These are phyloP conservation scores for Parnassius orleans DNA, from an alignment of 2,888 invertebrate species.

Conservation along the genomic window DNA sequence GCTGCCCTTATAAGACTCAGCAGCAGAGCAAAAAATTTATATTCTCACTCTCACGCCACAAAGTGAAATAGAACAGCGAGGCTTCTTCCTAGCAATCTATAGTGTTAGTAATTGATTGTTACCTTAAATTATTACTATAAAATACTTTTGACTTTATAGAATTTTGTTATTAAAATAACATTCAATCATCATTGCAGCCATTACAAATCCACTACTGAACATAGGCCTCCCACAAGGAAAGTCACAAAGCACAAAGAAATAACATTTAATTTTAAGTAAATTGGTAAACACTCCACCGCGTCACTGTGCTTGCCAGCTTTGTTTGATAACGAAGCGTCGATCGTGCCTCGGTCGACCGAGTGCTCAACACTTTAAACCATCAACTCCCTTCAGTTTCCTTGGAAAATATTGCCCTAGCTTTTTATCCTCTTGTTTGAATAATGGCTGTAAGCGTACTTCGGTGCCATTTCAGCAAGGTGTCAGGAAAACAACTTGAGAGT, in stretches of 20 bases:
- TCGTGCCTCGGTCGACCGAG: conserved; percentile 53
- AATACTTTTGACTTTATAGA: no score
- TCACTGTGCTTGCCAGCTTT: conserved; percentile 55
- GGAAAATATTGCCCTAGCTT: conserved; percentile 79
- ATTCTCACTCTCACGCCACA: no score
- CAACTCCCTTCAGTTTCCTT: conserved; percentile 72
- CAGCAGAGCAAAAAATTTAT: no score
- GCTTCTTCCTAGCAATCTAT: no score
- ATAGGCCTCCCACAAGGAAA: no score
- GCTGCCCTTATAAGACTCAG: no score
- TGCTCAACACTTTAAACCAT: conserved; percentile 79
- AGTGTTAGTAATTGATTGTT: no score
- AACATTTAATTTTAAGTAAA: background rate
- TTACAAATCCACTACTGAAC: no score
- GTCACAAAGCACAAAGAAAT: background rate
- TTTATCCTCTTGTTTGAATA: conserved; percentile 80
- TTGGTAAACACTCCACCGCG: conserved; percentile 43
- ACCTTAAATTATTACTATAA: no score
- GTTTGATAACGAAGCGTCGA: conserved; percentile 77
- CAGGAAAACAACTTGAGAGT: conserved; percentile 70
- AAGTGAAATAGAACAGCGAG: no score
- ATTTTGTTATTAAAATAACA: no score
- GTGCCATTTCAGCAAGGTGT: conserved; percentile 75
- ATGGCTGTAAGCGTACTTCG: conserved; percentile 76
- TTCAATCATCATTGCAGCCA: no score